Evolutionary conservation across 2,888 invertebrate genomes (phyloP), one percentile per base, ranked within the genome.

Genomic region (Eupithecia abbreviata): DNA sequence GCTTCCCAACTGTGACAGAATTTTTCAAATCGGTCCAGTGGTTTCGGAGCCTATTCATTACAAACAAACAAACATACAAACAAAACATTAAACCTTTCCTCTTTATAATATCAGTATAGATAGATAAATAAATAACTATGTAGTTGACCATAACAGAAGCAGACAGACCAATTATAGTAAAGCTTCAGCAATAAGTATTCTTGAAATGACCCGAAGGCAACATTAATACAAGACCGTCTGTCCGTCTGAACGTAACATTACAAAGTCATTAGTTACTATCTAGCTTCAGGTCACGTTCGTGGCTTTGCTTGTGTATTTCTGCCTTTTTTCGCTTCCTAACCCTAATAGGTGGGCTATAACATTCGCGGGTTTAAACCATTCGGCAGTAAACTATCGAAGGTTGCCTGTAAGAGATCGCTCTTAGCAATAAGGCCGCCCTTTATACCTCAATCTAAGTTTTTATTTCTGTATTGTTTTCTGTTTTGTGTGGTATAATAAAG

Each of bases 181-280:
- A 42, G 42, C 51, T 51, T 51, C 7, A 15, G 67, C 67, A 67
- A 67, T 67, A 15, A 51, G 71, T 76, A 78, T 76, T 78, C 73
- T 74, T 13, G 62, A 72, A 78, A 78, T 71, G 71, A 45, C 66
- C 65, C 72, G 10, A 58, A 75, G 66, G 72, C 51, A 51, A 71
- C 78, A 78, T 78, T 78, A 76, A 69, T 70, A 62, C 65, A 76
- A 74, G 70, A 74, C 78, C 78, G 71, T 73, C 74, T 72, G 78
- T 78, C 76, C 74, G 74, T 78, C 78, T 76, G 78, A 72, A 76
- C 80, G 80, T 69, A 84, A 84, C 91, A 91, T 92, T 91, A 92
- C 89, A 89, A 85, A 84, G 89, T 89, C 92, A 89, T 90, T 90
- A 90, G 86, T 84, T 73, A 84, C 85, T 83, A 89, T 90, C 86